A percentile compares a stretch with the other conserved stretches of the same genome.
These are phyloP conservation scores for Herpailurus yagouaroundi DNA, from an alignment of 2,113 vertebrate species.

Conservation along the genomic window DNA sequence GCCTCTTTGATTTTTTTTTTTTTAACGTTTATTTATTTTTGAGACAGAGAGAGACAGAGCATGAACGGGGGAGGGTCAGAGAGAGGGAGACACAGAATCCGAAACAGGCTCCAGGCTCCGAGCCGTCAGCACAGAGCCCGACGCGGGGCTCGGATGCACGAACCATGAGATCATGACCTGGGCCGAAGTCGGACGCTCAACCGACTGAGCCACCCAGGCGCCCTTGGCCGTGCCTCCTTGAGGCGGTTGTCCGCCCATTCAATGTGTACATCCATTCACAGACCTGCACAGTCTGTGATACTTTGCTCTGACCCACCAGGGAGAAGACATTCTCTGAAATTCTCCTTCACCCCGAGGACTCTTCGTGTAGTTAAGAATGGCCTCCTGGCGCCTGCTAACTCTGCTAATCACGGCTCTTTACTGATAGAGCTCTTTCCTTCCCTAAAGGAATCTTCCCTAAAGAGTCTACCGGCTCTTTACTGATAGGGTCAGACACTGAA, in stretches of 20 bases:
- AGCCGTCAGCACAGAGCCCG: too few species aligned
- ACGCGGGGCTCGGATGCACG: accelerated
- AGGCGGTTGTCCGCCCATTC: not conserved
- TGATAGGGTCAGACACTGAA: not conserved
- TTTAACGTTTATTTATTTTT: too few species aligned
- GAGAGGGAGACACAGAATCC: too few species aligned
- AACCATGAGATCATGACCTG: too few species aligned
- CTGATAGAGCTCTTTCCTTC: not conserved
- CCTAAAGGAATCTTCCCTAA: too few species aligned
- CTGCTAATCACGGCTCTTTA: not conserved
- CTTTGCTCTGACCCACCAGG: not conserved
- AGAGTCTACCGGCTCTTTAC: not conserved
- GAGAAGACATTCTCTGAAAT: not conserved
- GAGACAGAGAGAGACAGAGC: too few species aligned
- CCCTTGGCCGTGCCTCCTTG: not conserved
- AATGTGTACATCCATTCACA: not conserved
- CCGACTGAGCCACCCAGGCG: too few species aligned
- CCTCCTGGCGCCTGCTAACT: not conserved
- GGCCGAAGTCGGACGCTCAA: too few species aligned
- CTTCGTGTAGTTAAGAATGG: not conserved
- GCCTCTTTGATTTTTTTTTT: too few species aligned
- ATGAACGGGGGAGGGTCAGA: too few species aligned
- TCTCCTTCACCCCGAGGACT: not conserved
- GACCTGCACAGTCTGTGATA: not conserved
- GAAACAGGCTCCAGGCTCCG: too few species aligned